Evolutionary conservation across 92 coral and sea anemone genomes (phyloP).

Genomic region (Micromussa lordhowensis): DNA sequence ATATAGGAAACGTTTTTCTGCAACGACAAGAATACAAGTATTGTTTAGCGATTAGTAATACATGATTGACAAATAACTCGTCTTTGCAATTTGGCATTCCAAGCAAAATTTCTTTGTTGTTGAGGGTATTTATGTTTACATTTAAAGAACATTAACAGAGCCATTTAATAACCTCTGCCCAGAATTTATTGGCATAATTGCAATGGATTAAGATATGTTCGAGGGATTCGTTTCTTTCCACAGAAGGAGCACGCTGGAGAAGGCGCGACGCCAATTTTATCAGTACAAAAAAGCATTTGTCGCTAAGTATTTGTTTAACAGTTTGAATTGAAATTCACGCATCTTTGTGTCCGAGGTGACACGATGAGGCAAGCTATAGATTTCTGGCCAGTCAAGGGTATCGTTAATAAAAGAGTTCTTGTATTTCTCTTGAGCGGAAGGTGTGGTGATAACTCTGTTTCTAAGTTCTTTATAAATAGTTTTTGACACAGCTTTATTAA

Average conservation of each 20-base stretch:
- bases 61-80: conserved; percentile 16
- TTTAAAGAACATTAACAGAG: not conserved
- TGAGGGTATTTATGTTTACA: conserved; percentile 14
- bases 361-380: conserved; percentile 25
- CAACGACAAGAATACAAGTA: conserved; percentile 11
- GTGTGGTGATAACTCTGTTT: not conserved
- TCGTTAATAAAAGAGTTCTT: conserved; percentile 4
- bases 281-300: not conserved
- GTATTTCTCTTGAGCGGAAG: conserved; percentile 25
- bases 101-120: conserved; percentile 19
- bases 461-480: too few relatives aligned
- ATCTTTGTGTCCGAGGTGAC: conserved; percentile 29
- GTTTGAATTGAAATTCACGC: conserved; percentile 5
- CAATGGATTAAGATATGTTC: conserved; percentile 13
- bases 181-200: conserved; percentile 6
- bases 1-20: conserved; percentile 26
- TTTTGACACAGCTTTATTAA: too few relatives aligned
- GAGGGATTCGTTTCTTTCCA: too few relatives aligned
- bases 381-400: conserved; percentile 26
- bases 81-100: too few relatives aligned
- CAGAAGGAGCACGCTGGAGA: too few relatives aligned
- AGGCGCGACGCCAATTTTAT: too few relatives aligned
- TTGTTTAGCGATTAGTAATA: conserved; percentile 23
- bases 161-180: conserved; percentile 24
- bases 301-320: too few relatives aligned